Base-by-base conservation (phyloP, 2,113 vertebrate species). In the Peucedramus taeniatus region DNA sequence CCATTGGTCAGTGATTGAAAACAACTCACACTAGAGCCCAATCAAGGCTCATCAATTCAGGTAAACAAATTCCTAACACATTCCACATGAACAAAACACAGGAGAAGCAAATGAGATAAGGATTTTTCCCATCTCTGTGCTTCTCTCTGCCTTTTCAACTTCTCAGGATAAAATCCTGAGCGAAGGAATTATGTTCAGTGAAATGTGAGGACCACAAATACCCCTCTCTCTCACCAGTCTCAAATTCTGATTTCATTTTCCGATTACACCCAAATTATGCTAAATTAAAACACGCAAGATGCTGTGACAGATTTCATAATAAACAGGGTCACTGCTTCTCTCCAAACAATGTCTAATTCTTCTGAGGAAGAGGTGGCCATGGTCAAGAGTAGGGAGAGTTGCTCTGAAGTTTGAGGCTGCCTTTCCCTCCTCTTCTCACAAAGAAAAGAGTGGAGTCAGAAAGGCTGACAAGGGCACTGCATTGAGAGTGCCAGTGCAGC, bases 401-500 rank as follows among this genome's bases (percentile, higher is more conserved):
- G 26, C 69, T 91, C 31, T 27, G 6, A 84, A 82, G 37, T 47
- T 76, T 1, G 3, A 61, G 53, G 65, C 37, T 87, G 31, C 18
- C 9, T 76, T 65, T 87, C 5, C 16, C 9, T 89, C n/a, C 39
- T 74, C 37, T 78, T 87, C 50, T 47, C 35, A 50, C 11, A 31
- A 51, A 80, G 30, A 21, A n/a, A 40, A 88, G 18, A 16, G 5
- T 26, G 24, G 27, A 49, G 21, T 6, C 12, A 70, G 33, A 40
- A 68, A 69, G n/a, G 12, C 26, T 45, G 30, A 35, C 0, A 0
- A 31, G 10, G 12, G 17, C 28, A 28, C 1, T 1, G 4, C n/a
- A 27, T 0, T 53, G 47, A 59, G 13, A 69, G 11, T 42, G 54
- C 14, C 45, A 49, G 4, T 0, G 0, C 2, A 60, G 57, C n/a